These are phyloP conservation scores for Saxidomus purpurata DNA, from an alignment of 1,140 invertebrate species.

Conservation along the genomic window DNA sequence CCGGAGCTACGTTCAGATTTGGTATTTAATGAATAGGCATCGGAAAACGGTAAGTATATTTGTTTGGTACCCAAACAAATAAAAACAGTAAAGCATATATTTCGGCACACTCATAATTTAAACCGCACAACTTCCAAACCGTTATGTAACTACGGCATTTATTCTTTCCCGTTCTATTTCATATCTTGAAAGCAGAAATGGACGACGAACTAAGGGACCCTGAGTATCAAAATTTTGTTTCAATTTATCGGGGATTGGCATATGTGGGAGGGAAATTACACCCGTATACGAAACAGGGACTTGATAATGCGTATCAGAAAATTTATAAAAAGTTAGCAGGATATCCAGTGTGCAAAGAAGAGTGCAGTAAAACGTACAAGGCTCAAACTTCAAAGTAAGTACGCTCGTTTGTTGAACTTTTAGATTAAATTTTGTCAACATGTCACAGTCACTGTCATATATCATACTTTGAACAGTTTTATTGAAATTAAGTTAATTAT, in stretches of 20 bases:
- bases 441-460: background rate
- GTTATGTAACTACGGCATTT: too few relatives aligned
- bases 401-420: background rate
- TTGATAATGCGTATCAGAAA: background rate
- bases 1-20: too few relatives aligned
- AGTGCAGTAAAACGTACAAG: background rate
- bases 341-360: background rate
- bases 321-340: background rate
- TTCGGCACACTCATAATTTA: too few relatives aligned
- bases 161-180: too few relatives aligned
- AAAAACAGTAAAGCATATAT: too few relatives aligned
- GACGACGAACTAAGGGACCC: background rate
- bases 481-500: background rate
- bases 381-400: background rate
- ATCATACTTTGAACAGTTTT: background rate
- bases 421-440: background rate
- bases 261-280: background rate
- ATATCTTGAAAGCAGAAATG: background rate
- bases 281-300: background rate
- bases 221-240: background rate
- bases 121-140: too few relatives aligned
- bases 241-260: conserved; percentile 3
- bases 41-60: too few relatives aligned
- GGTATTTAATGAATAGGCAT: too few relatives aligned
- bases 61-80: too few relatives aligned